Evolutionary conservation across 23 tunicate species (phyloP), one percentile per base, ranked within the genome.

Genomic region (Phallusia fumigata): DNA sequence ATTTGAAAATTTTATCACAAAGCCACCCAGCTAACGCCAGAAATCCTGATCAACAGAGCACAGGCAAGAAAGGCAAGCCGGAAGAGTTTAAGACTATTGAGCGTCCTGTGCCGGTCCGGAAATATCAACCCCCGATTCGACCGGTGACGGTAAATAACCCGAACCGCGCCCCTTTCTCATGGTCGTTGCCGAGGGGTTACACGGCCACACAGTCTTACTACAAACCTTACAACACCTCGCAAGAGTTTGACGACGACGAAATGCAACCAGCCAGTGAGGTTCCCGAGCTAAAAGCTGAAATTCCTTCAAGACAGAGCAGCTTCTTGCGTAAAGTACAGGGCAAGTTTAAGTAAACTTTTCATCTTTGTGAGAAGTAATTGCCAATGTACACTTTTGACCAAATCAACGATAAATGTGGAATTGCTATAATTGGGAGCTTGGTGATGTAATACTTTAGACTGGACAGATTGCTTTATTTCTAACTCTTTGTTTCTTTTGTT

Each of bases 271-370:
- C 81, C 6, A 86, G 85, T 52, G 90, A 86, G 53, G 90, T 81
- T 2, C 90, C 96, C 0, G 87, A 91, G 83, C 30, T 91, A 0
- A 79, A 84, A 73, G 79, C 81, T 5, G 83, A 83, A 40, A 75
- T 91, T 28, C 88, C 85, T 5, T 30, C 95, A 28, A 35, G 96
- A 33, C 90, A 86, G 74, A 88, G 82, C 90, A 93, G 98, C 33
- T 93, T 93, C 35, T 79, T 93, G 0, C 84, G 98, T 0, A 79
- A 81, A 82, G 93, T 93, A 10, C 98, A 93, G 64, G 93, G 93
- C 18, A 88, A 88, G 36, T 53, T 73, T 30, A 88, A 72, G 65
- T 86, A 24, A 77, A 74, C 40, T 6, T 12, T 65, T 65, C 12
- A 65, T 5, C 74, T 65, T 65, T 65, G 47, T 40, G 8, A 40